Evolutionary conservation across 2,888 invertebrate species (phyloP).

Genomic region (Seira musarum): DNA sequence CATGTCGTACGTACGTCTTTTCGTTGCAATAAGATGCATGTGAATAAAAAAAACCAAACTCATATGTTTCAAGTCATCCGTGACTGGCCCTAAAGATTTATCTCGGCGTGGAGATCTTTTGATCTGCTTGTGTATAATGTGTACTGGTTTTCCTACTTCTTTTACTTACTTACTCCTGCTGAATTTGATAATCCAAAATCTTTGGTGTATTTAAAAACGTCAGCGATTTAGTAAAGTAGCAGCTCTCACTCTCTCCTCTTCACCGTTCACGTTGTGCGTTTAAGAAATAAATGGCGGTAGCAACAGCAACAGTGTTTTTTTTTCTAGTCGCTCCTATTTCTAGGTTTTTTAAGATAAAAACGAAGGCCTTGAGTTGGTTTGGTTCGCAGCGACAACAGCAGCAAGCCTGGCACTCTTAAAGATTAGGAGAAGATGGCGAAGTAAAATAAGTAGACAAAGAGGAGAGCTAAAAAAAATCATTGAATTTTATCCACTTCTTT

Average conservation of each 20-base stretch:
- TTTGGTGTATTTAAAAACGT: constrained; percentile 36
- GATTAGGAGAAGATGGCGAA: background rate
- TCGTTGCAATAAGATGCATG: constrained; percentile 7
- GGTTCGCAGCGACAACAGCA: constrained; percentile 31
- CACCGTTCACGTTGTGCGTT: background rate
- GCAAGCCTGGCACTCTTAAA: constrained; percentile 2
- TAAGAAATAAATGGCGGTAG: background rate
- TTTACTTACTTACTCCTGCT: too few species aligned
- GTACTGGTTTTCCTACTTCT: constrained; percentile 1
- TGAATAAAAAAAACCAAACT: constrained; percentile 55
- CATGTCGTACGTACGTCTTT: constrained; percentile 20
- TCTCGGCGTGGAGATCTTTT: constrained; percentile 56
- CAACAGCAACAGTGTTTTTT: background rate
- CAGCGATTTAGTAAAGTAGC: constrained; percentile 26
- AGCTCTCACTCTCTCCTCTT: constrained; percentile 19
- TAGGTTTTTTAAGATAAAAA: constrained; percentile 22
- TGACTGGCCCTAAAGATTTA: constrained; percentile 54
- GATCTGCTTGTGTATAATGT: constrained; percentile 42
- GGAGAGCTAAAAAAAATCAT: constrained; percentile 19
- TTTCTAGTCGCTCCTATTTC: constrained; percentile 25
- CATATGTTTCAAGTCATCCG: constrained; percentile 59
- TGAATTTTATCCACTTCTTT: constrained; percentile 37
- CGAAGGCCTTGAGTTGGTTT: constrained; percentile 55
- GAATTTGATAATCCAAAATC: background rate
- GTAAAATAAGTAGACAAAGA: constrained; percentile 14